A percentile compares a stretch with the other conserved stretches of the same genome.
Conservation (phyloP, 1,140 invertebrate species). For the Cephus cinctus region DNA sequence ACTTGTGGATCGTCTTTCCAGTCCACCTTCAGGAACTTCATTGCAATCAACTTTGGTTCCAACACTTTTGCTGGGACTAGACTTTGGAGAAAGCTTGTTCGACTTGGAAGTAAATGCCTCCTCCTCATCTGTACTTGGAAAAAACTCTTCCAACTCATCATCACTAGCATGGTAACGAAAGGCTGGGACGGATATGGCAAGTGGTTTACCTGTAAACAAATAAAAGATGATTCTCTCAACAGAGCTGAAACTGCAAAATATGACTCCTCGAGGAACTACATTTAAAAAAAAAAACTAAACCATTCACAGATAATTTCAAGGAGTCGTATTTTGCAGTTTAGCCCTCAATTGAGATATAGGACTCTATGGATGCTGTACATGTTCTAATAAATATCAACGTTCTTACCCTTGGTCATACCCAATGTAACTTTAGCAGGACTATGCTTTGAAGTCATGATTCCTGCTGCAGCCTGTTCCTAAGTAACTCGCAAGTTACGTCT, state of each 20-base stretch:
- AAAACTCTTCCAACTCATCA: conserved; percentile 69
- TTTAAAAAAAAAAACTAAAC: conserved; percentile 10
- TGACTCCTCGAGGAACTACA: neutral
- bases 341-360: neutral
- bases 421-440: conserved; percentile 48
- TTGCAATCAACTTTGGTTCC: conserved; percentile 29
- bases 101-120: conserved; percentile 55
- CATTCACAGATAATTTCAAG: neutral
- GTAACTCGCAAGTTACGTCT: no score
- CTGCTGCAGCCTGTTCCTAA: no score
- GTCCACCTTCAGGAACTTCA: conserved; percentile 30
- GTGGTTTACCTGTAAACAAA: conserved; percentile 62
- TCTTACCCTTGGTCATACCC: conserved; percentile 49
- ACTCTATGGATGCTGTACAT: neutral
- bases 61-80: conserved; percentile 33
- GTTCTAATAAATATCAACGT: neutral
- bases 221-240: conserved; percentile 8
- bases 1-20: conserved; percentile 51
- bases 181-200: conserved; percentile 63
- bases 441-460: conserved; percentile 45
- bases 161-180: conserved; percentile 72
- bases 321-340: neutral
- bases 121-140: conserved; percentile 62
- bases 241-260: neutral
- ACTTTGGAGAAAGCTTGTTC: conserved; percentile 39